phyloP scores from a whole-genome alignment of 2,888 invertebrate genomes.

The Drosophila greeni region DNA sequence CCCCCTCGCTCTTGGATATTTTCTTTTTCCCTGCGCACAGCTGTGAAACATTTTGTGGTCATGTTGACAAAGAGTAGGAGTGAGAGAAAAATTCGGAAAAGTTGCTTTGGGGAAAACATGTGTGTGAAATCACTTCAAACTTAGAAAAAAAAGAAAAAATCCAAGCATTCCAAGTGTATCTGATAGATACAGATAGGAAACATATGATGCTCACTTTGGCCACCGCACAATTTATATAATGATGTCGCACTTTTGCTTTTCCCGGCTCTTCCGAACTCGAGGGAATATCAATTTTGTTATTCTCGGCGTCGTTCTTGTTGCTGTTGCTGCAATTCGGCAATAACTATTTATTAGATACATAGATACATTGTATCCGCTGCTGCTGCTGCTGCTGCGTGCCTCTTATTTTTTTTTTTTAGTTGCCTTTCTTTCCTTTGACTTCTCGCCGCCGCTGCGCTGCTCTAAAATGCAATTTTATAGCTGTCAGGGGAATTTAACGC shows the following conservation, averaged over 20 bases:
- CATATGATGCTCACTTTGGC: conserved; percentile 65
- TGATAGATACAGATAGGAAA: conserved; percentile 68
- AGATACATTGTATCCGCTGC: conserved; percentile 58
- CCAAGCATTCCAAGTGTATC: conserved; percentile 41
- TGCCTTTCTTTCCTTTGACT: conserved; percentile 27
- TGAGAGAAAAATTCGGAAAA: neutral
- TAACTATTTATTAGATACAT: conserved; percentile 75
- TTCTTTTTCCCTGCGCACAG: conserved; percentile 49
- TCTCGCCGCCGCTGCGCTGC: conserved; percentile 50
- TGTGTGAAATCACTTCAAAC: conserved; percentile 71
- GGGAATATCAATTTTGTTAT: conserved; percentile 71
- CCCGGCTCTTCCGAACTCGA: conserved; percentile 23
- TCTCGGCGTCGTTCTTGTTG: conserved; percentile 33
- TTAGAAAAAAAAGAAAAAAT: conserved; percentile 18
- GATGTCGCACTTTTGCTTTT: conserved; percentile 70
- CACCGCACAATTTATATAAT: conserved; percentile 70
- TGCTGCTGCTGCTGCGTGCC: conserved; percentile 32
- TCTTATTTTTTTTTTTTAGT: conserved; percentile 24
- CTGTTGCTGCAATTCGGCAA: conserved; percentile 57
- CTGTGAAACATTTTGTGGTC: conserved; percentile 71
- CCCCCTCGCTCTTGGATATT: conserved; percentile 27
- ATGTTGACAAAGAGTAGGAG: conserved; percentile 50
- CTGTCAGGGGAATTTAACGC: conserved; percentile 78
- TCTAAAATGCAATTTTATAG: conserved; percentile 78
- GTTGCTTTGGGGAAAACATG: conserved; percentile 56